These are phyloP conservation scores for Onychostoma macrolepis DNA, from an alignment of 2,113 vertebrate genomes.

Conservation along the genomic window DNA sequence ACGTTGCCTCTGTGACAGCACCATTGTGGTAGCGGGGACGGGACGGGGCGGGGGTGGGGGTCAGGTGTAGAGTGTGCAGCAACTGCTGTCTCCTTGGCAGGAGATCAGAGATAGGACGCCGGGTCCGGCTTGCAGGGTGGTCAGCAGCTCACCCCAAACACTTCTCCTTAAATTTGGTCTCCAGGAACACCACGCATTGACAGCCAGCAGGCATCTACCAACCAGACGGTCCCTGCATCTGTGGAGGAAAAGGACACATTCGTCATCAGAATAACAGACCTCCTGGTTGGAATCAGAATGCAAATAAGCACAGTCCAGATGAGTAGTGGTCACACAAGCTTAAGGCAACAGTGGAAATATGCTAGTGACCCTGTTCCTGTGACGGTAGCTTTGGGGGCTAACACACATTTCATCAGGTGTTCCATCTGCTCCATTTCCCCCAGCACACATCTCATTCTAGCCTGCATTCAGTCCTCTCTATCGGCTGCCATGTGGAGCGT, in stretches of 20 bases:
- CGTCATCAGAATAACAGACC: not conserved
- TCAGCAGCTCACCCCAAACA: conserved; percentile 72
- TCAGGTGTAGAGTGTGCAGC: conserved; percentile 73
- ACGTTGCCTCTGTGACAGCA: conserved; percentile 99
- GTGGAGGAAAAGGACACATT: conserved; percentile 44
- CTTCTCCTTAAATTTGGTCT: conserved; percentile 69
- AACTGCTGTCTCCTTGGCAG: conserved; percentile 75
- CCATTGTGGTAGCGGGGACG: conserved; percentile 85
- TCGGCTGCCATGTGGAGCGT: conserved; percentile 42
- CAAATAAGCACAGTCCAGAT: not conserved
- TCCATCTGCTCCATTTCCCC: conserved; percentile 42
- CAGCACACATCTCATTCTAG: conserved; percentile 11
- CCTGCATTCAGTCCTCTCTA: not conserved
- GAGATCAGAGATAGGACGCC: conserved; percentile 56
- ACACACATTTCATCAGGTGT: conserved; percentile 37
- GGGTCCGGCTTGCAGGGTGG: conserved; percentile 74
- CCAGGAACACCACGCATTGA: conserved; percentile 71
- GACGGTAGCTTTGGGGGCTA: conserved; percentile 38
- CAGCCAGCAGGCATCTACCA: conserved; percentile 85
- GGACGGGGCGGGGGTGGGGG: conserved; percentile 73
- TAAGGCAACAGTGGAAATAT: not conserved
- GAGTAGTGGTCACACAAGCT: not conserved
- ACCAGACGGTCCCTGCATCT: conserved; percentile 90
- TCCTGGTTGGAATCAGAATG: not conserved
- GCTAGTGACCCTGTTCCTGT: not conserved